Base-by-base conservation (phyloP, 2,797 vertebrate species). In the Chrysocyon brachyurus region DNA sequence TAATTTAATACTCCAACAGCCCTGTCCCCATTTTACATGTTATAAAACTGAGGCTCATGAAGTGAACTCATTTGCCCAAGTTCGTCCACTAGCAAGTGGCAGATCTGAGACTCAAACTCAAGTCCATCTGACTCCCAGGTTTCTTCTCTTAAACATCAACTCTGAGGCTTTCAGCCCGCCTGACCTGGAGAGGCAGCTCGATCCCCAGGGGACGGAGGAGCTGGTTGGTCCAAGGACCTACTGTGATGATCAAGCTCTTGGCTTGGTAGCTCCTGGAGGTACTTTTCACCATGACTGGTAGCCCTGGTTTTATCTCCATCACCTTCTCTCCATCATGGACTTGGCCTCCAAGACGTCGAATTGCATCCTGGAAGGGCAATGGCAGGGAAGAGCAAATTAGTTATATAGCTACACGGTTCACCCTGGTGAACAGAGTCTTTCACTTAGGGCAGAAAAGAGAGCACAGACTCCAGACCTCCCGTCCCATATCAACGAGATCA, bases 121-220 rank as follows among this genome's bases (percentile, higher is more conserved):
- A 87, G 64, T 64, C 46, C 26, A 11, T 11, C 19, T 64, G 88
- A n/a, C n/a, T 66, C 64, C 59, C 54, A 56, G 11, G 24, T 21
- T 61, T 21, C 75, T 93, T 61, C 61, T 73, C 61, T 77, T 31
- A 86, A 24, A 8, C 36, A n/a, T 28, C 31, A 49, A 15, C 12
- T 21, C 64, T 56, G 54, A 19, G 78, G 21, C 11, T 54, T 90
- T 72, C 33, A 33, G 11, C 0, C 22, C 19, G 3, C 21, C 97
- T 97, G 98, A 99, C 99, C 99, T 99, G 98, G 61, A 99, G 99
- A 0, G 99, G 99, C 66, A 99, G 98, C 81, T 97, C 96, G 12
- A 99, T 98, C 15, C 99, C 99, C 64, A 99, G 98, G 6, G 98
- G 98, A 26, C 97, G 96, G 89, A 99, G 98, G 2, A 99, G 96